A percentile compares a stretch with the other conserved stretches of the same genome.
Conservation (phyloP, 2,797 vertebrate species). For the Melanotaenia pygmaea region DNA sequence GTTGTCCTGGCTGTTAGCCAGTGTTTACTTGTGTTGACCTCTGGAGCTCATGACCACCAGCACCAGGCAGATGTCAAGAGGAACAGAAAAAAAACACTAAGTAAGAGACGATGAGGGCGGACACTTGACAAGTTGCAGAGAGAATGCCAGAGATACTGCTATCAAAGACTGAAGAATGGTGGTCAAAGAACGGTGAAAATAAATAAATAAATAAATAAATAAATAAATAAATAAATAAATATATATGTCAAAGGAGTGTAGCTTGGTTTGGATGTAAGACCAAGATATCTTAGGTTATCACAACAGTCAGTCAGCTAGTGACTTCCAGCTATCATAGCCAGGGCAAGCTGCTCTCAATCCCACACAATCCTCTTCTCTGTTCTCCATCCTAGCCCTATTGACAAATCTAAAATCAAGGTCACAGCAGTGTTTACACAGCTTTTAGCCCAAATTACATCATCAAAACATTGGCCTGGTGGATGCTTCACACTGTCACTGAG, state of each 20-base stretch:
- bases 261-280: conserved; percentile 63
- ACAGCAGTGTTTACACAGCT: conserved; percentile 80
- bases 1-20: conserved; percentile 62
- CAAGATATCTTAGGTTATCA: conserved; percentile 67
- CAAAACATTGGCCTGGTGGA: conserved; percentile 62
- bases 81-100: conserved; percentile 39
- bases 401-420: conserved; percentile 83
- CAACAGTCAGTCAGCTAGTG: conserved; percentile 61
- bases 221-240: too few relatives aligned
- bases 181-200: conserved; percentile 40
- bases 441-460: conserved; percentile 84
- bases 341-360: conserved; percentile 63
- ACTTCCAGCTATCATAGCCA: conserved; percentile 70
- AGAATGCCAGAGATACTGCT: conserved; percentile 45
- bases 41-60: conserved; percentile 55
- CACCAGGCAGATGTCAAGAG: conserved; percentile 55
- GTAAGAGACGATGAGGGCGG: conserved; percentile 49
- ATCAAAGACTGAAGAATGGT: conserved; percentile 53
- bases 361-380: conserved; percentile 76
- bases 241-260: conserved; percentile 51
- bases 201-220: too few relatives aligned
- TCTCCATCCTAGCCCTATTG: conserved; percentile 69
- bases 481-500: conserved; percentile 63
- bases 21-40: conserved; percentile 73
- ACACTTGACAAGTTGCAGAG: conserved; percentile 45